phyloP scores from a whole-genome alignment of 2,113 vertebrate species.

The Vidua macroura region DNA sequence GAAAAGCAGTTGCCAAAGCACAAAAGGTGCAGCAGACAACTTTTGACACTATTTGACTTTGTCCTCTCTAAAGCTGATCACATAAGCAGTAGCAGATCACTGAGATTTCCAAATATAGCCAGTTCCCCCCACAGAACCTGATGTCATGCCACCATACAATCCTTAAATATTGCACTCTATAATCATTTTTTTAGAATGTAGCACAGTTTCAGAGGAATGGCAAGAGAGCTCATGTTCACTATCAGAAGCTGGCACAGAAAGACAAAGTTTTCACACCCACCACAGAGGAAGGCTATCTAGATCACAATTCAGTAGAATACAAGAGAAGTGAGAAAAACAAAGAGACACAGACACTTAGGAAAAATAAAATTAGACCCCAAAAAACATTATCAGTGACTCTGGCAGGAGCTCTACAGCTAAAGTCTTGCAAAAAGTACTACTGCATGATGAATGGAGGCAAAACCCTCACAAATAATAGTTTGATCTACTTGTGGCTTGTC shows the following conservation, averaged over 20 bases:
- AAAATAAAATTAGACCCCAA: neutral
- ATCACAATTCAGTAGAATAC: neutral
- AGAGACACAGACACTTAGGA: rapidly evolving
- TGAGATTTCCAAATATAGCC: neutral
- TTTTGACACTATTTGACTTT: neutral
- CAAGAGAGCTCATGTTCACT: neutral
- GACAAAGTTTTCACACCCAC: neutral
- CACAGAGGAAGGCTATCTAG: neutral
- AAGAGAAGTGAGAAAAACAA: neutral
- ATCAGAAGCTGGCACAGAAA: neutral
- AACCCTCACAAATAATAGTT: neutral
- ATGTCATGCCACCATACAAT: neutral
- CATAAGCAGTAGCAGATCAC: neutral
- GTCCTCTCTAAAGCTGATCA: neutral
- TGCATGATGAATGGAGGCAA: neutral
- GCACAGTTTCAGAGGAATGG: neutral
- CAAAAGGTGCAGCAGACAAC: neutral
- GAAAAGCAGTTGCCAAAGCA: neutral
- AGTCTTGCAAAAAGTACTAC: neutral
- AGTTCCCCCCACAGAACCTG: neutral
- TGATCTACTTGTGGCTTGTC: neutral
- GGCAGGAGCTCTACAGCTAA: neutral
- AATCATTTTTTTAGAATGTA: rapidly evolving
- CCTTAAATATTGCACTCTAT: neutral
- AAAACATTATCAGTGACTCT: neutral